Evolutionary conservation across 2,888 invertebrate species (phyloP).

Genomic region (Ditylenchus weischeri): DNA sequence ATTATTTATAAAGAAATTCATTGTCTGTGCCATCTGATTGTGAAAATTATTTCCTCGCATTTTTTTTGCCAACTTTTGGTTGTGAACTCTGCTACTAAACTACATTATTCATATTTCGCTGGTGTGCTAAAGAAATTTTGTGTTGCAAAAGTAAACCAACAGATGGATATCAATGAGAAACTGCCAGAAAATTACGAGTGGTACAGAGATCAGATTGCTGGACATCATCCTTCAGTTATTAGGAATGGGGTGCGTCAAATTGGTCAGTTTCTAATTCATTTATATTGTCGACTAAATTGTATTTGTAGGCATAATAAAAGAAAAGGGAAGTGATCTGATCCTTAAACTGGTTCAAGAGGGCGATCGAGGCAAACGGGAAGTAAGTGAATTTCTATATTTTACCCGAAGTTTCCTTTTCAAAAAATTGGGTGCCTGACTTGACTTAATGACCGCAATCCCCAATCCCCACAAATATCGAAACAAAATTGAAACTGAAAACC

Average conservation of each 20-base stretch:
- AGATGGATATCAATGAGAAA: slow-evolving; percentile 25
- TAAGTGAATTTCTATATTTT: slow-evolving; percentile 26
- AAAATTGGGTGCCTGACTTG: too few species aligned
- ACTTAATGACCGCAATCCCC: too few species aligned
- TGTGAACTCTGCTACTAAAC: neutral
- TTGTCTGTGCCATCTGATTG: too few species aligned
- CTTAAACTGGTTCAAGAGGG: slow-evolving; percentile 50
- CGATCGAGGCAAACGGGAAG: slow-evolving; percentile 48
- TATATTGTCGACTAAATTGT: too few species aligned
- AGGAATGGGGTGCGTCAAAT: slow-evolving; percentile 56
- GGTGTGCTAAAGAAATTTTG: neutral
- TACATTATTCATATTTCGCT: neutral
- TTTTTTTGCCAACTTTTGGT: too few species aligned
- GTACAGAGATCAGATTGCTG: slow-evolving; percentile 53
- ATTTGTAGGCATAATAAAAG: slow-evolving; percentile 52
- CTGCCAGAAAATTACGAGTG: slow-evolving; percentile 33
- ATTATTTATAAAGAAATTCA: too few species aligned
- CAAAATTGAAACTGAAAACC: too few species aligned
- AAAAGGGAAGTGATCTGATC: slow-evolving; percentile 39
- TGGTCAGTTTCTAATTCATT: slow-evolving; percentile 39
- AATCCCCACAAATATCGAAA: too few species aligned
- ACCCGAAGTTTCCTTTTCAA: too few species aligned
- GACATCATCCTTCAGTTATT: slow-evolving; percentile 55
- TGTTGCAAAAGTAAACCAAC: neutral
- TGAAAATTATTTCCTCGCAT: too few species aligned